A percentile compares a stretch with the other conserved stretches of the same genome.
Conservation (phyloP, 2,797 vertebrate genomes). For the Chaetodon trifasciatus region DNA sequence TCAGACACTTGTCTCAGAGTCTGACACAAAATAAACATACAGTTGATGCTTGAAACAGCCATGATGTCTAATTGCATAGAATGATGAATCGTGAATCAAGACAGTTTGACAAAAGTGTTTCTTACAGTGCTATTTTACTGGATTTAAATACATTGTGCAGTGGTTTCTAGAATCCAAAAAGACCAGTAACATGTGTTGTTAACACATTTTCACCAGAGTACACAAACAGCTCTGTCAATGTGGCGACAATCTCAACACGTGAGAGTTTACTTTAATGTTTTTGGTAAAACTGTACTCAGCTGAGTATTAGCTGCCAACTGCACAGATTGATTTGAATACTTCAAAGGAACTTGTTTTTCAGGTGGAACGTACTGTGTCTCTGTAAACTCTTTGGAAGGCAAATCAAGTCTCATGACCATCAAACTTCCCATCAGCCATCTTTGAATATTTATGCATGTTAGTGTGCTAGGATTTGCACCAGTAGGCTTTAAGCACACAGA, state of each 20-base stretch:
- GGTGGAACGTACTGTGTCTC: too few relatives aligned
- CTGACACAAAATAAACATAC: neutral
- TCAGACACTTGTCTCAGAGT: too few relatives aligned
- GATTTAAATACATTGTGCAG: neutral
- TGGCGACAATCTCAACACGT: too few relatives aligned
- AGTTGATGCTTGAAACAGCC: neutral
- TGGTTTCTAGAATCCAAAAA: too few relatives aligned
- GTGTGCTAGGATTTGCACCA: neutral
- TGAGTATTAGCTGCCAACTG: neutral
- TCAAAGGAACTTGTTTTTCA: neutral
- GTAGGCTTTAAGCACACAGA: conserved; percentile 1
- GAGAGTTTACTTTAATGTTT: too few relatives aligned
- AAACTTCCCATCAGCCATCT: neutral
- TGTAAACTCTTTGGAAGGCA: neutral
- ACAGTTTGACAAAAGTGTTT: neutral
- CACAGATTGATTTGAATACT: neutral
- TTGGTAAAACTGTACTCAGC: neutral
- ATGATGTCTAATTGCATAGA: neutral
- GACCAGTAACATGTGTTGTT: too few relatives aligned
- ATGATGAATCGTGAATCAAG: neutral
- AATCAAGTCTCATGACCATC: neutral
- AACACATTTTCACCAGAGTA: neutral
- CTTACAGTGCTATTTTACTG: neutral
- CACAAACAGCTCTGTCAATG: neutral
- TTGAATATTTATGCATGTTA: neutral